A percentile compares a stretch with the other conserved stretches of the same genome.
Conservation (phyloP, 2,113 vertebrate genomes). For the human (Homo sapiens) region DNA sequence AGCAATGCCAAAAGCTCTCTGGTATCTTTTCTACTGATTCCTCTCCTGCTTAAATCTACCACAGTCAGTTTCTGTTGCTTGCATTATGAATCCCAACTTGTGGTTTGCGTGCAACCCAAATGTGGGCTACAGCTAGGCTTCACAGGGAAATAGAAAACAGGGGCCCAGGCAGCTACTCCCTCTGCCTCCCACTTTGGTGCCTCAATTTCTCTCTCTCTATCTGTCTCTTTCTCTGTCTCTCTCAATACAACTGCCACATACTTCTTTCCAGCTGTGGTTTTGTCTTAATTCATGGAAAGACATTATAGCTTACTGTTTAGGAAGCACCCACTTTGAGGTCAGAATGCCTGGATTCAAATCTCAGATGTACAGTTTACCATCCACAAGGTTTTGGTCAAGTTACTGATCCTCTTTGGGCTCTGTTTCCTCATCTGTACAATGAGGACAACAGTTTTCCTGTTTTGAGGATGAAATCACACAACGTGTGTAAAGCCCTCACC, state of each 20-base stretch:
- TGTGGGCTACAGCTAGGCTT: not conserved
- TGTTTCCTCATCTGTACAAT: not conserved
- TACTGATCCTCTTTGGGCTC: not conserved
- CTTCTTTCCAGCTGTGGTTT: not conserved
- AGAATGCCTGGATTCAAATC: not conserved
- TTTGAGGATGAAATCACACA: constrained; percentile 4
- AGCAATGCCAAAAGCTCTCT: not conserved
- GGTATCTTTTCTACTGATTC: not conserved
- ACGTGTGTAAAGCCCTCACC: not conserved
- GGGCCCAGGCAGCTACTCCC: not conserved
- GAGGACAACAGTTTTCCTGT: not conserved
- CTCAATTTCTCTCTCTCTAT: not conserved
- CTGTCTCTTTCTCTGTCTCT: not conserved
- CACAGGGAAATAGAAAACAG: not conserved
- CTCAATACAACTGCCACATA: not conserved
- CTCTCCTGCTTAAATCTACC: not conserved
- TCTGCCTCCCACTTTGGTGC: not conserved
- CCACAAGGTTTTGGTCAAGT: not conserved
- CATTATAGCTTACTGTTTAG: not conserved
- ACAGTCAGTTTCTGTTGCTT: not conserved
- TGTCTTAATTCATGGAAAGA: not conserved
- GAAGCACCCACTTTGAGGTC: not conserved
- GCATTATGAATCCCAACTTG: not conserved
- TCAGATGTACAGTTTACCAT: not conserved
- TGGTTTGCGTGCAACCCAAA: not conserved